Conservation (phyloP, 2,797 vertebrate genomes). For the Brachymystax lenok region DNA sequence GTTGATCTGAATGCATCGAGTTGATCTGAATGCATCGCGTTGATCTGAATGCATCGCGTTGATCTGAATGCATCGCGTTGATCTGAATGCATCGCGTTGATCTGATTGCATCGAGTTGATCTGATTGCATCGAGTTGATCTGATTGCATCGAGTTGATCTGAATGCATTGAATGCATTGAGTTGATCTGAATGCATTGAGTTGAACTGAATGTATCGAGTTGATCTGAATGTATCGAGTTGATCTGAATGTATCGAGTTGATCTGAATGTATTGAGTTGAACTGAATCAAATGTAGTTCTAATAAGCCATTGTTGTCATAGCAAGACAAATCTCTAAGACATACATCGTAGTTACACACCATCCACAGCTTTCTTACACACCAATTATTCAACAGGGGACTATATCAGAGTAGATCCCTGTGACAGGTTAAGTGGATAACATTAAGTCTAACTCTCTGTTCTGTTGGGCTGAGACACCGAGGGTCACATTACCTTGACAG, state of each 20-base stretch:
- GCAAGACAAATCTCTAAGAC: not conserved
- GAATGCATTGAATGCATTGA: not conserved
- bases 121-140: too few relatives aligned
- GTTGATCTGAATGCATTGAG: not conserved
- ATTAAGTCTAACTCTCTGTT: not conserved
- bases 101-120: too few relatives aligned
- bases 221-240: too few relatives aligned
- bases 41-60: too few relatives aligned
- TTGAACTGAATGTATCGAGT: too few relatives aligned
- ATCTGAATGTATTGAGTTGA: not conserved
- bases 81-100: not conserved
- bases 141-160: not conserved
- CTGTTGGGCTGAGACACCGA: slow-evolving; percentile 6
- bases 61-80: not conserved
- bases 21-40: too few relatives aligned
- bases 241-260: too few relatives aligned
- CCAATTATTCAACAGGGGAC: not conserved
- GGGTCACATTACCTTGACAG: slow-evolving; percentile 22
- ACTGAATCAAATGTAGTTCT: not conserved
- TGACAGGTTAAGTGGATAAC: slow-evolving; percentile 21
- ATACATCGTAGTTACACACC: not conserved
- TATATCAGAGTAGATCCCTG: not conserved
- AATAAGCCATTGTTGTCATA: not conserved
- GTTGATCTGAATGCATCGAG: too few relatives aligned
- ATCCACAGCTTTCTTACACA: not conserved